Conservation (phyloP, 1,140 invertebrate species). For the Drosophila nasuta region DNA sequence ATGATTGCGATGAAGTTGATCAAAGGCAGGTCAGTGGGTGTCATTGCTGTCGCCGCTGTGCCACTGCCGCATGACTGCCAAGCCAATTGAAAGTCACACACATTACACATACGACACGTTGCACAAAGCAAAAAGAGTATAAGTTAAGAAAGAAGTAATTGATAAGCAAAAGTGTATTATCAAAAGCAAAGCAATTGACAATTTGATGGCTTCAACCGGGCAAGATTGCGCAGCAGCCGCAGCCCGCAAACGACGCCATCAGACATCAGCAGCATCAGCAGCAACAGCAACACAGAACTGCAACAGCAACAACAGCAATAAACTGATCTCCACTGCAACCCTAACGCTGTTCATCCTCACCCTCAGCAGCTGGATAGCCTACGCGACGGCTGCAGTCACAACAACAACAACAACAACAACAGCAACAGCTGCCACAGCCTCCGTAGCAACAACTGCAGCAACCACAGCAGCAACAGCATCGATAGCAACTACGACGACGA, state of each 20-base stretch:
- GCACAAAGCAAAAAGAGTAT: slow-evolving; percentile 5
- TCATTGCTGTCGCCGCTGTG: slow-evolving; percentile 24
- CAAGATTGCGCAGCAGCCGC: slow-evolving; percentile 49
- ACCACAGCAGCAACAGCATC: background rate
- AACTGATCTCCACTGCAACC: slow-evolving; percentile 74
- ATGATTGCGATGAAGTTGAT: slow-evolving; percentile 30
- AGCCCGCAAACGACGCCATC: slow-evolving; percentile 58
- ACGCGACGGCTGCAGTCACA: slow-evolving; percentile 51
- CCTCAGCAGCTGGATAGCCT: slow-evolving; percentile 72
- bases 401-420: slow-evolving; percentile 23
- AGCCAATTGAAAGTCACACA: slow-evolving; percentile 6
- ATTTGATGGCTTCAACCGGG: slow-evolving; percentile 67
- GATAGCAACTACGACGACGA: background rate
- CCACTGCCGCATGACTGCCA: slow-evolving; percentile 8
- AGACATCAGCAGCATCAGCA: slow-evolving; percentile 13
- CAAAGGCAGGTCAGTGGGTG: slow-evolving; percentile 40
- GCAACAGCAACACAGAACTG: slow-evolving; percentile 15
- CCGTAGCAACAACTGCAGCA: background rate
- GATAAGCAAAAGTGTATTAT: slow-evolving; percentile 3
- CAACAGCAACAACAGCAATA: slow-evolving; percentile 48
- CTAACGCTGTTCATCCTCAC: slow-evolving; percentile 66
- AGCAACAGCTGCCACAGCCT: slow-evolving; percentile 11
- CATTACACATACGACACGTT: slow-evolving; percentile 52
- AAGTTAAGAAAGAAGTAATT: slow-evolving; percentile 5
- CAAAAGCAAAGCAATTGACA: slow-evolving; percentile 28